Base-by-base conservation (phyloP, 2,888 invertebrate genomes). In the Hypselothyrea guttata region DNA sequence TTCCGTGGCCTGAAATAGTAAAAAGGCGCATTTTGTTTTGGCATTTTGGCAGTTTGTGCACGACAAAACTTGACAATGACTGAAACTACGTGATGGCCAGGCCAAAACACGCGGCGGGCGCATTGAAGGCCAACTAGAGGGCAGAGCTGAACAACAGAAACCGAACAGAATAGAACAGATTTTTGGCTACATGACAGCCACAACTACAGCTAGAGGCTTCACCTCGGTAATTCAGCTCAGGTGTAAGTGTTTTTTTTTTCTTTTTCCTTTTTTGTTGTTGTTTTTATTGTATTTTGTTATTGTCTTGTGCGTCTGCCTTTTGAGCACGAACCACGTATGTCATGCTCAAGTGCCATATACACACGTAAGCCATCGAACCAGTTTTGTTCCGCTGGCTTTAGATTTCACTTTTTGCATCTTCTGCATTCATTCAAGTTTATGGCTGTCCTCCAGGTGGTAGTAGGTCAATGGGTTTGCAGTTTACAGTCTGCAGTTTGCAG, bases 281-380 rank as follows among this genome's bases (percentile, higher is more conserved):
- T 28, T 8, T 7, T 9, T 9, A 1, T 7, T 7, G 5, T 8
- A 7, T 8, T 28, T 7, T 30, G 48, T 65, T 66, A 60, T 71
- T 70, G 65, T 70, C 60, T 48, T 59, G 44, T 51, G 54, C 52
- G 41, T 53, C 27, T 38, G 46, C 13, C 53, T 65, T 76, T 77
- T 71, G 72, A 82, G 82, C 82, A 82, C 82, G 78, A 78, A 69
- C 42, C 57, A 68, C 71, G 65, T 74, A 77, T 56, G 75, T 75
- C 82, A 67, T 71, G 64, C 78, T 64, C 75, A 71, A 82, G 77
- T 69, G 71, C 38, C 78, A 67, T 49, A 40, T 22, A 22, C 22
- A n/a, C 38, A 63, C 51, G 54, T 61, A 58, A 62, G 75, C 68
- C 68, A 82, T 82, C 82, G 71, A 82, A 82, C 78, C 78, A 82